These are phyloP conservation scores for Grammomys surdaster DNA, from an alignment of 2,113 vertebrate genomes.

Conservation along the genomic window DNA sequence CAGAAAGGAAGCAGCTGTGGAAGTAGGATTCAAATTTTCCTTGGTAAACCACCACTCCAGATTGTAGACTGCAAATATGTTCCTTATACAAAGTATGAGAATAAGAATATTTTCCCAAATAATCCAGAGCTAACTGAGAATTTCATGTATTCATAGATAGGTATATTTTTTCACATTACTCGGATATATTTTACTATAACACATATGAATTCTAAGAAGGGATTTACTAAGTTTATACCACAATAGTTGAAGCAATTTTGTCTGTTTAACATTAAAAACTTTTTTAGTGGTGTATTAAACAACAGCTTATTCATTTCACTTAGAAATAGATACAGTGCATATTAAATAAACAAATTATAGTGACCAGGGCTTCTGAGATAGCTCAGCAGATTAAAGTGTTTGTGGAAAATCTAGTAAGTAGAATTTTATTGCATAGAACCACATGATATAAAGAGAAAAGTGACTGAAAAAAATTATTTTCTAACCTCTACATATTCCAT, in stretches of 20 bases:
- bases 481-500: background rate
- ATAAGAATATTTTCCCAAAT: conserved; percentile 45
- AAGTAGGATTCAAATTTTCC: conserved; percentile 76
- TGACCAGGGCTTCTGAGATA: background rate
- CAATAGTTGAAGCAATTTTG: conserved; percentile 72
- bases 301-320: conserved; percentile 74
- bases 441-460: background rate
- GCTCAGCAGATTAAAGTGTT: background rate
- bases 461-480: background rate
- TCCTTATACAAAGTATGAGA: conserved; percentile 50
- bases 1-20: background rate
- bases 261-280: conserved; percentile 84
- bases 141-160: conserved; percentile 74
- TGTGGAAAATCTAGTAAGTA: background rate
- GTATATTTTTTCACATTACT: conserved; percentile 53
- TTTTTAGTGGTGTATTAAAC: conserved; percentile 79
- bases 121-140: conserved; percentile 2
- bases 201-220: conserved; percentile 65
- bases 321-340: conserved; percentile 65
- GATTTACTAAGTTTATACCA: conserved; percentile 79
- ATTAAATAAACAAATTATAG: conserved; percentile 18
- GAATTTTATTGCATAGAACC: background rate
- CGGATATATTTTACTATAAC: conserved; percentile 38
- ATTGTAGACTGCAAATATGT: conserved; percentile 28
- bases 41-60: background rate